Base-by-base conservation (phyloP, 64 coral and sea anemone species). In the Stichodactyla mertensii region DNA sequence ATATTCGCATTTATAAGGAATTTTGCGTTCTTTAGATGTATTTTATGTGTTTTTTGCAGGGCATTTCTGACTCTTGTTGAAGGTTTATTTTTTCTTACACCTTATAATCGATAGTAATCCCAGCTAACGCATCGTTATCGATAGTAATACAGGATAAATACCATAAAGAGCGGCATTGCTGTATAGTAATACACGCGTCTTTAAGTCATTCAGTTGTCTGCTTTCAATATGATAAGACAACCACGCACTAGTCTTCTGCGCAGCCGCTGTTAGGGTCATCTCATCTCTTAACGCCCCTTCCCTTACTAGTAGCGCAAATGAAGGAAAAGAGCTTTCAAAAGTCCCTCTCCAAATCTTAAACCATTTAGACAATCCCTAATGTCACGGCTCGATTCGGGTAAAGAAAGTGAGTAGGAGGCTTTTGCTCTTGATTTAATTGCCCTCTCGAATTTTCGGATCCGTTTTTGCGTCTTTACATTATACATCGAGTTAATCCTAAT, bases 381-480 rank as follows among this genome's bases (percentile, higher is more conserved):
- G 69, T 27, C 26, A 11, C 20, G 11, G n/a, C 27, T 74, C 24
- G 26, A 74, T 74, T 74, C 24, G 69, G 36, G 27, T 74, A 31
- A 36, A 74, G n/a, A 31, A 9, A 31, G 3, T 27, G 10, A 74
- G 26, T 31, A 74, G 69, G 69, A 45, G n/a, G 20, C 22, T 74
- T 74, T 5, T 8, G 10, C 69, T 74, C 69, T 74, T 31, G 20
- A 74, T 27, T 26, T 74, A 74, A 74, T 74, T 74, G 69, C 22
- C 69, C 69, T 74, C 69, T 74, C 69, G 10, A 74, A 74, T 13
- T 74, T 27, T 74, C 8, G 69, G 69, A 31, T 13, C 27, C 69
- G 26, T 74, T 74, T 74, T 31, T 74, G n/a, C 69, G 23, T 74
- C 69, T 74, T 74, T 74, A 31, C 69, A 71, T 71, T 71, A 24